Percentiles rank a stretch among this genome's conserved stretches.
Evolutionary conservation across 2,888 invertebrate genomes (phyloP).

Genomic region (Mesorhabditis sp.): DNA sequence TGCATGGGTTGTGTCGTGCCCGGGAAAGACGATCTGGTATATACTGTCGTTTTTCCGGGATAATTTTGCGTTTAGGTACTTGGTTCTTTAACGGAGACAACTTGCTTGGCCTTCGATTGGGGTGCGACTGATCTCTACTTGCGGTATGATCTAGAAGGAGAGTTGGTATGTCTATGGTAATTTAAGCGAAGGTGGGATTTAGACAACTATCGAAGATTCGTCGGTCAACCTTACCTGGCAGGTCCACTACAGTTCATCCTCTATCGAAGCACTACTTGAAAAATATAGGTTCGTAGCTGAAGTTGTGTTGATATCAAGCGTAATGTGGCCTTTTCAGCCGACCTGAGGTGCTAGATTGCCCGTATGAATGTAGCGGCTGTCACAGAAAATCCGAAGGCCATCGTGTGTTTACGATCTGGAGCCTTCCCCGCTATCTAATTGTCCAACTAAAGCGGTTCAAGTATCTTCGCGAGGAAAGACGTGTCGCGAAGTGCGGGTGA

Average conservation of each 20-base stretch:
- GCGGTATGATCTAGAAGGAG: not conserved
- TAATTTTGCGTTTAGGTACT: not conserved
- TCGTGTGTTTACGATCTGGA: slow-evolving; percentile 87
- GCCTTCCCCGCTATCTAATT: slow-evolving; percentile 81
- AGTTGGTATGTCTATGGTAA: not conserved
- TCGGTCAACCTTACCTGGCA: slow-evolving; percentile 72
- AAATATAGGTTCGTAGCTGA: slow-evolving; percentile 67
- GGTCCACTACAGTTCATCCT: slow-evolving; percentile 77
- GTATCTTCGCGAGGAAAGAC: slow-evolving; percentile 72
- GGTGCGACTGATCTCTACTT: not conserved
- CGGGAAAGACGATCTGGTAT: not conserved
- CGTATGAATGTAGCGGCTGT: slow-evolving; percentile 63
- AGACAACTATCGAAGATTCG: slow-evolving; percentile 75
- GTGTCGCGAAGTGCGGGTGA: slow-evolving; percentile 82
- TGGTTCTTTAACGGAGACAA: slow-evolving; percentile 1
- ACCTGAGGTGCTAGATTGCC: slow-evolving; percentile 72
- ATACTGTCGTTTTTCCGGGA: not conserved
- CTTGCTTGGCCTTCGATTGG: not conserved
- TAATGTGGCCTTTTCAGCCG: slow-evolving; percentile 62
- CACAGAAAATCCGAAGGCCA: slow-evolving; percentile 78
- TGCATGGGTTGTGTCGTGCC: slow-evolving; percentile 78
- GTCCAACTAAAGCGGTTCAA: slow-evolving; percentile 88
- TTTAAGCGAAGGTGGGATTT: slow-evolving; percentile 17
- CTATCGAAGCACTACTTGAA: slow-evolving; percentile 74
- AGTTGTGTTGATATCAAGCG: not conserved